Base-by-base conservation (phyloP, 2,797 vertebrate species). In the Scomberomorus guttatus region DNA sequence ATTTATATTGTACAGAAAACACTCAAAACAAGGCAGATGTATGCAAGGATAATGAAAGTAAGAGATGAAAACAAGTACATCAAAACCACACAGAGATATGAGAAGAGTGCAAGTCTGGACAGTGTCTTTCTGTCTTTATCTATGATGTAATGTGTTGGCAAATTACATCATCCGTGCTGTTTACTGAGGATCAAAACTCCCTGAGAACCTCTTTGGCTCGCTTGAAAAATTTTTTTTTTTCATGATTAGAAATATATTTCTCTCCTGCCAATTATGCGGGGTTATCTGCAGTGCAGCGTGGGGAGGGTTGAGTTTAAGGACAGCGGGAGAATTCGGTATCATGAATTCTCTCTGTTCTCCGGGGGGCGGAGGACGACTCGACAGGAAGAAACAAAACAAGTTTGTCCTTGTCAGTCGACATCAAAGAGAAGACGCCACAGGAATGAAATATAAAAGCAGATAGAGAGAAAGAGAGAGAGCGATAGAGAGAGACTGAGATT, bases 351-450 rank as follows among this genome's bases (percentile, higher is more conserved):
- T 81, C 57, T 72, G 77, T 83, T 65, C 80, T 82, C 42, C 24
- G 55, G 55, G 18, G 29, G 24, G 4, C 10, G 42, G 20, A 50
- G 42, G 80, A 64, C 15, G 63, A 27, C 54, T 76, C 34, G 39
- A 75, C 76, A 79, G 81, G 79, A 81, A 61, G 71, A 80, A 77
- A 78, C 82, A 75, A 83, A 82, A 89, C 84, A 77, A 83, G 86
- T 80, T 86, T 68, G 89, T 87, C 90, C 88, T 88, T 90, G 90
- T 84, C 29, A 71, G 74, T 63, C 13, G 25, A 84, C 84, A 88
- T 90, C 85, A 93, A 89, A 92, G 75, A 8, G 77, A 73, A 46
- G 20, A 87, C 72, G 34, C 46, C 59, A 15, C 59, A 79, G 83
- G 88, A 90, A 82, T 77, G 78, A 83, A 50, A 84, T 87, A 86